Evolutionary conservation across 2,888 invertebrate genomes (phyloP), one percentile per base, ranked within the genome.

Genomic region (Drosophila mayaguana): DNA sequence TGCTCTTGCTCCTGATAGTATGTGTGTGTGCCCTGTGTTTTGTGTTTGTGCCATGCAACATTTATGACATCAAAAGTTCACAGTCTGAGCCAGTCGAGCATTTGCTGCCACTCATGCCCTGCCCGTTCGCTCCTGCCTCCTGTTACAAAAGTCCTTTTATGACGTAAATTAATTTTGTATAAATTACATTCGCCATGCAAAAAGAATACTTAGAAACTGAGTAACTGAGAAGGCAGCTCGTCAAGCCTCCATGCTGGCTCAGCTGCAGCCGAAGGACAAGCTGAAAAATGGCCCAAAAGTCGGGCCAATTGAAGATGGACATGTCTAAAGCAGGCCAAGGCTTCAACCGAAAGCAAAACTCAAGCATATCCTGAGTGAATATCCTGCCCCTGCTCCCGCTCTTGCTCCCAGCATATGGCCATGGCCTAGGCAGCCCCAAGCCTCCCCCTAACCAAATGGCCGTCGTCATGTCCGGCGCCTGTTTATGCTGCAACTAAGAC

Each of bases 131-230:
- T 20, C 25, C 42, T 9, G 42, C 5, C 28, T 40, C 42, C n/a
- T n/a, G 50, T 18, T 67, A 64, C 50, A 78, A 74, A 72, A 69
- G 57, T 66, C 63, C 64, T 71, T 81, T 87, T 84, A 79, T 85
- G 85, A 82, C 77, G 80, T 65, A 89, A 84, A 84, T 84, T 84
- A 88, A 84, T 89, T 82, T 89, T 89, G 75, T 74, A 89, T 82
- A 80, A 77, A 82, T 84, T 82, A 84, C 71, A 88, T 84, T 73
- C 71, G 18, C 55, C 65, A 84, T 78, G 70, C 70, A 83, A 70
- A 77, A 73, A 56, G 68, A 63, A 56, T 56, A 16, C 43, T 32
- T 28, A 70, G 51, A 48, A 48, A 25, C 56, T 40, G 43, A 64
- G 51, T 45, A 69, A 72, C 59, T 57, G 71, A 69, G 67, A 76